A percentile compares a stretch with the other conserved stretches of the same genome.
phyloP scores from a whole-genome alignment of 2,113 vertebrate species.

The Psittacara wagleri region DNA sequence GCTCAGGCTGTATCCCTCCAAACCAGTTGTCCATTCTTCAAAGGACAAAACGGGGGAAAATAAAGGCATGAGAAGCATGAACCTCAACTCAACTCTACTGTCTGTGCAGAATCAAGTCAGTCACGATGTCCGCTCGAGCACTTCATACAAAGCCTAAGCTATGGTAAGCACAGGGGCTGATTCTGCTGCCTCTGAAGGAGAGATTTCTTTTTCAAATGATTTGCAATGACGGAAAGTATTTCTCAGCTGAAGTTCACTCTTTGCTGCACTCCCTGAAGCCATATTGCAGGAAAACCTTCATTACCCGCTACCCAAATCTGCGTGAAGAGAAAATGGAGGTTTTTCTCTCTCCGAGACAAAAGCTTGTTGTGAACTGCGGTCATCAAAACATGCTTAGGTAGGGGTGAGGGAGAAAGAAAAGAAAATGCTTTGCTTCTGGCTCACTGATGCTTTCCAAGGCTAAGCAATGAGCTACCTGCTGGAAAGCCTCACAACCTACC shows the following conservation, averaged over 20 bases:
- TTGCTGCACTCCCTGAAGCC: background rate
- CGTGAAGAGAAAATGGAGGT: background rate
- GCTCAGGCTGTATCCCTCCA: constrained; percentile 94
- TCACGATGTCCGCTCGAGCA: accelerated
- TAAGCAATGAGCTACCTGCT: background rate
- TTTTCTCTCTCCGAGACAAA: background rate
- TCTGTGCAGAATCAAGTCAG: background rate
- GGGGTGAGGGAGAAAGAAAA: background rate
- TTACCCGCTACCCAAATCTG: background rate
- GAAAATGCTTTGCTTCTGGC: background rate
- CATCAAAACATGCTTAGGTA: background rate
- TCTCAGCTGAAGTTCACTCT: background rate
- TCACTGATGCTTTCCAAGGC: background rate
- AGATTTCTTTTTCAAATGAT: background rate
- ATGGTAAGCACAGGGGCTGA: background rate
- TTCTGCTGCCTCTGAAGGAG: background rate
- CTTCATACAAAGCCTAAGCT: background rate
- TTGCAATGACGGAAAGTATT: background rate
- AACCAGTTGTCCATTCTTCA: constrained; percentile 87
- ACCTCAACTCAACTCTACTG: background rate
- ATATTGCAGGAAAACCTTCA: background rate
- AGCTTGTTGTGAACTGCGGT: background rate
- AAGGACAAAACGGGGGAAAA: background rate
- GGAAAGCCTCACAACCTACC: background rate
- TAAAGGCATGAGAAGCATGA: background rate